Percentiles rank a stretch among this genome's conserved stretches.
Evolutionary conservation across 1,140 invertebrate genomes (phyloP).

Genomic region (Macrosteles quadrilineatus): DNA sequence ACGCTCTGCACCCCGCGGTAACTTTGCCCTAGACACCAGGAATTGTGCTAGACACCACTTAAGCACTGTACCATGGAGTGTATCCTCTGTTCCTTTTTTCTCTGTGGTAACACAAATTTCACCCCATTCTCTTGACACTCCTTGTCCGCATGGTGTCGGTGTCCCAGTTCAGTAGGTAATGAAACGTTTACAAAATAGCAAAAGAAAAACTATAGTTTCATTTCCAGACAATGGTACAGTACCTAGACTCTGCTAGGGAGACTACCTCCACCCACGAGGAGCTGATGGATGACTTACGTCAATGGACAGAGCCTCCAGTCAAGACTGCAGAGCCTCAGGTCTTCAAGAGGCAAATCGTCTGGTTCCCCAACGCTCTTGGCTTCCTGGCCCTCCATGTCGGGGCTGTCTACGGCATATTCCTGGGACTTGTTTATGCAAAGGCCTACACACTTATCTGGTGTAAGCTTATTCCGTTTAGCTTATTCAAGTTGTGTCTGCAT

Average conservation of each 20-base stretch:
- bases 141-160: no score
- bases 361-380: constrained; percentile 33
- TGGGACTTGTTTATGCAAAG: constrained; percentile 28
- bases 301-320: not conserved
- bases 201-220: no score
- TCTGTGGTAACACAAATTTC: no score
- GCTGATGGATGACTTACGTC: not conserved
- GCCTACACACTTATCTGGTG: constrained; percentile 36
- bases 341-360: constrained; percentile 36
- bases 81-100: no score
- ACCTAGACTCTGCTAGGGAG: not conserved
- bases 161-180: no score
- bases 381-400: constrained; percentile 36
- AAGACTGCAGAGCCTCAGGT: not conserved
- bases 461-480: constrained; percentile 37
- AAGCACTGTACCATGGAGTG: no score
- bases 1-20: no score
- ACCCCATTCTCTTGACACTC: no score
- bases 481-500: no score
- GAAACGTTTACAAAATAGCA: no score
- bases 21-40: no score
- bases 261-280: not conserved
- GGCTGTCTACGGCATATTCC: constrained; percentile 36
- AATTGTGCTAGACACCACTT: no score
- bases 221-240: constrained; percentile 2